Conservation (phyloP, 1,140 invertebrate species). For the fruit fly (Drosophila melanogaster) region DNA sequence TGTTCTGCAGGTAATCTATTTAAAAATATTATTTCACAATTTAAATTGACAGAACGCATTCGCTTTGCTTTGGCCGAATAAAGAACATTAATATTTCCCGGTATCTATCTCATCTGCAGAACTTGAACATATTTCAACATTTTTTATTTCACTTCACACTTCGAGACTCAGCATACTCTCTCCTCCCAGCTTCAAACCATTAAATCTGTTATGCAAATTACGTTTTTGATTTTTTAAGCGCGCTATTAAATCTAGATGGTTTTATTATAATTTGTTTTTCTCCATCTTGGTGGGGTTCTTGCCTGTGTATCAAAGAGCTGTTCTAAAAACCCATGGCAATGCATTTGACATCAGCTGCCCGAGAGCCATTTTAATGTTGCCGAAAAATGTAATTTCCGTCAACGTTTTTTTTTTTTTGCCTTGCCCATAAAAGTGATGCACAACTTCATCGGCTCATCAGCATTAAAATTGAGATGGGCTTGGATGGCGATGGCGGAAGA, state of each 20-base stretch:
- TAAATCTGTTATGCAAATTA: conserved; percentile 80
- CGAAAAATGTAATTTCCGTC: conserved; percentile 81
- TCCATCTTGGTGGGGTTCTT: conserved; percentile 24
- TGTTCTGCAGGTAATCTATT: no score
- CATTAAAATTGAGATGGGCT: conserved; percentile 59
- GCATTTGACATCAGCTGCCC: conserved; percentile 77
- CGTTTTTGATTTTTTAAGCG: conserved; percentile 58
- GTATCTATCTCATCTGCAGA: not conserved
- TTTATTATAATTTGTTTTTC: conserved; percentile 72
- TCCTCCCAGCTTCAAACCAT: conserved; percentile 29
- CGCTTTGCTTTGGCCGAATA: not conserved
- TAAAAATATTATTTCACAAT: no score
- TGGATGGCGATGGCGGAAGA: conserved; percentile 13
- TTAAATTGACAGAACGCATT: no score
- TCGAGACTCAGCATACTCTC: conserved; percentile 6
- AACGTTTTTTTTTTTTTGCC: conserved; percentile 54
- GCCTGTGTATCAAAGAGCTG: conserved; percentile 15
- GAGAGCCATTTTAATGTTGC: conserved; percentile 71
- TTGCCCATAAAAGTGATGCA: conserved; percentile 68
- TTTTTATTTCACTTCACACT: conserved; percentile 19
- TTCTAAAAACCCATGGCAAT: conserved; percentile 53
- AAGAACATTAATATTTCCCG: not conserved
- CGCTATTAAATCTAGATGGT: conserved; percentile 61
- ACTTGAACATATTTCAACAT: not conserved
- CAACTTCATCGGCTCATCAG: conserved; percentile 78